Base-by-base conservation (phyloP, 2,888 invertebrate species). In the Orthosia incerta region DNA sequence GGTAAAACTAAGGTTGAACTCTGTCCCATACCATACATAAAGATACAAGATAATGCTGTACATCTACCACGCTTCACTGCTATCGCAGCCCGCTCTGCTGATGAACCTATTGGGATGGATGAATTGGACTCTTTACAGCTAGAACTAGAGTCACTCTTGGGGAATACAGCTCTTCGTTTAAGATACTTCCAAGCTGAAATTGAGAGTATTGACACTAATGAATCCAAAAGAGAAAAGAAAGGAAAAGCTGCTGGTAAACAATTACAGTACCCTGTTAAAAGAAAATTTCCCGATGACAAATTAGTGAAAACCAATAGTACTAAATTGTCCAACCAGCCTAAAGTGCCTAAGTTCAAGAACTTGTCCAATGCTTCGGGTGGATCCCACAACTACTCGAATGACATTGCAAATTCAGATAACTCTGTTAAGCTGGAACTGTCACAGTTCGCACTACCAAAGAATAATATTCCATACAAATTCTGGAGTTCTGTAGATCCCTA, bases 401-500 rank as follows among this genome's bases (percentile, higher is more conserved):
- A 96, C 80, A 88, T 94, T 74, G 86, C 90, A 55, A 95, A 95
- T 83, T 97, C 92, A 83, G 97, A 94, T 91, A 97, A 93, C 91
- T 94, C 96, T 13, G 96, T 92, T 3, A 97, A 97, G 88, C 95
- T 97, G 63, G 98, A 98, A 86, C 93, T 97, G 63, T 97, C 97
- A 3, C 98, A 98, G 89, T 94, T 98, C 70, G 93, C 97, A 45
- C 92, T 98, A 73, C 98, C 98, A 23, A 98, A 98, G 94, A 99
- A 99, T 93, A 99, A 99, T 94, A 98, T 98, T 71, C 98, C 99
- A 15, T 99, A 99, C 89, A 98, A 99, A 92, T 99, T 99, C 95
- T 99, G 99, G 99, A 97, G 98, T 53, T 98, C 98, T 3, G 98
- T 99, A 1, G 99, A 99, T 92, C 98, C 99, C 0, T 99, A 98